Evolutionary conservation across 2,113 vertebrate genomes (phyloP).

Genomic region (Marcusenius ussheri): DNA sequence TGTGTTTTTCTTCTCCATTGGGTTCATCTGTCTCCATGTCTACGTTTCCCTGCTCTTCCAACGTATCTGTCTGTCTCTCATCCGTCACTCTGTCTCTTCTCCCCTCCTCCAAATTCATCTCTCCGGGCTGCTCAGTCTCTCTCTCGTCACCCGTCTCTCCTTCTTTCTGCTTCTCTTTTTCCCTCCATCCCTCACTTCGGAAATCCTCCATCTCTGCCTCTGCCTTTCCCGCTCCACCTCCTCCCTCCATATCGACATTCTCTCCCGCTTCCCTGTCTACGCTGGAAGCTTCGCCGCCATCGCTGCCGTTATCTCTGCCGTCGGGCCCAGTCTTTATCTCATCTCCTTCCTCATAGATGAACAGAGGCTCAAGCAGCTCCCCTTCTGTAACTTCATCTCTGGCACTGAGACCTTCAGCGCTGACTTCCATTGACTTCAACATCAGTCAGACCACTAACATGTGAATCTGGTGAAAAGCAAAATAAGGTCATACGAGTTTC

Average conservation of each 20-base stretch:
- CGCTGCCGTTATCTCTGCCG: not conserved
- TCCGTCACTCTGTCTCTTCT: not conserved
- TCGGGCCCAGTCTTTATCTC: conserved; percentile 14
- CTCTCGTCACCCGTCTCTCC: not conserved
- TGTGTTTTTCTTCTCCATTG: not conserved
- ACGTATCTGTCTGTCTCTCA: not conserved
- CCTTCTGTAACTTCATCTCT: conserved; percentile 42
- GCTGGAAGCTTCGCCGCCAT: not conserved
- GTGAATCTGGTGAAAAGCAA: conserved; percentile 24
- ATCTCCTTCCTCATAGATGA: conserved; percentile 55
- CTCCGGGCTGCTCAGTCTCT: not conserved
- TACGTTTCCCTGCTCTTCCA: not conserved
- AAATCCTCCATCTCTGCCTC: conserved; percentile 12
- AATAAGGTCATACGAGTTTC: not conserved
- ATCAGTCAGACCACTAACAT: conserved; percentile 30
- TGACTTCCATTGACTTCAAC: conserved; percentile 26
- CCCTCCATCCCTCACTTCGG: not conserved
- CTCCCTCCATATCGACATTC: not conserved
- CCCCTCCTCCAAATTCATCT: not conserved
- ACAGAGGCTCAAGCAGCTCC: conserved; percentile 41
- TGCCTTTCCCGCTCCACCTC: conserved; percentile 24
- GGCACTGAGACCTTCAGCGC: conserved; percentile 26
- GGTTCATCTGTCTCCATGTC: not conserved
- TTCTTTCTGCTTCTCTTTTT: not conserved
- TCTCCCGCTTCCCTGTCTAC: conserved; percentile 2